Percentiles rank a stretch among this genome's conserved stretches.
Evolutionary conservation across 2,888 invertebrate genomes (phyloP).

Genomic region (Polyommatus iphigenia): DNA sequence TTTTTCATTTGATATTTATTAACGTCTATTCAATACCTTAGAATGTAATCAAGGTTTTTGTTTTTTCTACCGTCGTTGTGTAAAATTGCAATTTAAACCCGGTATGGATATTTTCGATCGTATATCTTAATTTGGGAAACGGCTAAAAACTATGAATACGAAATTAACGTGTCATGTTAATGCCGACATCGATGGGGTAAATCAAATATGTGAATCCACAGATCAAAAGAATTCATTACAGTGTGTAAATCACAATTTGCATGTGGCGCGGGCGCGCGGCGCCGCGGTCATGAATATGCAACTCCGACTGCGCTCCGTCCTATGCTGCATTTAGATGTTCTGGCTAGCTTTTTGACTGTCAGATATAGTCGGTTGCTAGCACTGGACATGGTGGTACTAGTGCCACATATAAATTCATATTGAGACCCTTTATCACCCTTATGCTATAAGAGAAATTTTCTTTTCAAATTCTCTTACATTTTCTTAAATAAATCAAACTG

Average conservation of each 20-base stretch:
- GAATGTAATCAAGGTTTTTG: constrained; percentile 7
- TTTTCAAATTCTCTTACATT: background rate
- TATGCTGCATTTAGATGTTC: constrained; percentile 60
- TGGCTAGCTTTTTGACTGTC: constrained; percentile 25
- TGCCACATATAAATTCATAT: background rate
- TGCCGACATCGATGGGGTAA: constrained; percentile 75
- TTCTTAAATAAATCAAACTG: background rate
- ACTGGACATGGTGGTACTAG: background rate
- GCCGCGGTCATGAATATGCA: constrained; percentile 76
- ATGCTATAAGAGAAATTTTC: background rate
- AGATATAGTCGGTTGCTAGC: background rate
- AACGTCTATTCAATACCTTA: constrained; percentile 28
- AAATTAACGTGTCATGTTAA: constrained; percentile 72
- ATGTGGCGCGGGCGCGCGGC: constrained; percentile 60
- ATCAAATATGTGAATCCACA: constrained; percentile 80
- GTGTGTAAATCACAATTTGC: constrained; percentile 80
- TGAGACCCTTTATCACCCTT: background rate
- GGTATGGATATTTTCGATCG: background rate
- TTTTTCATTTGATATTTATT: constrained; percentile 55
- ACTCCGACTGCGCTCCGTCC: constrained; percentile 68
- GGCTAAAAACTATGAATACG: constrained; percentile 73
- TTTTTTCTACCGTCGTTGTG: background rate
- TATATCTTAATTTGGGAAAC: constrained; percentile 29
- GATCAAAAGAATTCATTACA: constrained; percentile 81
- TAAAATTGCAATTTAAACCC: constrained; percentile 8